Evolutionary conservation across 2,888 invertebrate genomes (phyloP), one percentile per base, ranked within the genome.

Genomic region (Liopterus haemorrhoidalis): DNA sequence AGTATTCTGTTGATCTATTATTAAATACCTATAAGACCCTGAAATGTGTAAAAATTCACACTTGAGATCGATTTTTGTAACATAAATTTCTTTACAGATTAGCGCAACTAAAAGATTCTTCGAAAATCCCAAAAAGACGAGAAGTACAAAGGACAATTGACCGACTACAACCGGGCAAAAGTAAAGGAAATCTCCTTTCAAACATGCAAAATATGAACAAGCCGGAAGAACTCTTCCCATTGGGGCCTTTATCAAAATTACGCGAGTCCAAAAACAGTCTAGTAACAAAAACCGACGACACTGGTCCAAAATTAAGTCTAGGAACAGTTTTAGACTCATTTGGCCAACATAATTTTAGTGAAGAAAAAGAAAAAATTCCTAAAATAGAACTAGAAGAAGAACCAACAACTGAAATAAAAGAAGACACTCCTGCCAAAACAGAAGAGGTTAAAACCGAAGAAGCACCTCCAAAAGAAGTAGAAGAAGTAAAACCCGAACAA

Each of bases 131-230:
- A 59, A 70, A 81, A 51, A 64, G 72, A 49, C 71, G 82, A 49
- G 87, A 88, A 67, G 73, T 85, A 48, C 85, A 88, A 64, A 74
- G 88, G 51, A 88, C 87, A 1, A 89, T 89, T 54, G 88, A 89
- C 54, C 74, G 89, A 43, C 67, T 89, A 38, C 89, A 89, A 58
- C 88, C 88, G 1, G 89, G 89, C 0, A 89, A 90, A 67, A 82
- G 88, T 59, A 90, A 90, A 71, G 89, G 89, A 1, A 90, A 89
- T 68, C 70, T 90, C 14, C 70, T 89, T 18, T 79, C 84, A 25
- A 87, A 83, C 60, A 72, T 79, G 16, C 72, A 70, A 53, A 77
- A 73, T 56, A 59, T 69, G 1, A 72, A 74, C 50, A 77, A 77
- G 61, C 56, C 69, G 11, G 82, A 82, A 54, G 82, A 82, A 59